Evolutionary conservation across 1,140 invertebrate genomes (phyloP), one percentile per base, ranked within the genome.

Genomic region (Drosophila busckii): DNA sequence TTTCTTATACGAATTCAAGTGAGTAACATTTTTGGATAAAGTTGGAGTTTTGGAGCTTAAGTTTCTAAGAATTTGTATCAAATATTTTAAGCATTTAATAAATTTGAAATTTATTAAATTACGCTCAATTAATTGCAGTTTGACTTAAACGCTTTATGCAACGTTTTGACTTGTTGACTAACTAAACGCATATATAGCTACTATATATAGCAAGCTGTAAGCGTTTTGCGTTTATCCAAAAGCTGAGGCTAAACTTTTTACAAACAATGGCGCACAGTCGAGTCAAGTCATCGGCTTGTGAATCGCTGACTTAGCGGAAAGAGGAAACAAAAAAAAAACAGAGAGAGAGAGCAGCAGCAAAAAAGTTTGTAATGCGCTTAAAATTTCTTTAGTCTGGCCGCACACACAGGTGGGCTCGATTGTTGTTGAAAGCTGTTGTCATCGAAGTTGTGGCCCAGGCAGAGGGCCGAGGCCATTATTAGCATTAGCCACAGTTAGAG

Each of bases 361-460:
- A 58, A 59, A 50, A 64, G 32, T 68, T 68, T 52, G 55, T 55
- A 67, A 78, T 78, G 66, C 65, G 63, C 61, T 62, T 67, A 67
- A 67, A n/a, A 63, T 63, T 58, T 67, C 59, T 63, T 52, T 59
- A 46, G 48, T 32, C 58, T 25, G 12, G 35, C 20, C 20, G 29
- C 17, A 38, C 60, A 37, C 50, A 82, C 69, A 69, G 68, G 68
- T 73, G 68, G 73, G 67, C 67, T 58, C 38, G 49, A 29, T 71
- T 52, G 49, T 61, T 67, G 71, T 76, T 76, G 62, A 75, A 75
- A 76, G 70, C 71, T 67, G 55, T 67, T 78, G 62, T 67, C 68
- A 67, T 45, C 73, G 70, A 62, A 58, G 50, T 61, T 67, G 48
- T 46, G 40, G 26, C 46, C 26, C 29, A 26, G 60, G 10, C 37